A percentile compares a stretch with the other conserved stretches of the same genome.
phyloP scores from a whole-genome alignment of 1,140 invertebrate genomes.

The Drosophila sulfurigaster region DNA sequence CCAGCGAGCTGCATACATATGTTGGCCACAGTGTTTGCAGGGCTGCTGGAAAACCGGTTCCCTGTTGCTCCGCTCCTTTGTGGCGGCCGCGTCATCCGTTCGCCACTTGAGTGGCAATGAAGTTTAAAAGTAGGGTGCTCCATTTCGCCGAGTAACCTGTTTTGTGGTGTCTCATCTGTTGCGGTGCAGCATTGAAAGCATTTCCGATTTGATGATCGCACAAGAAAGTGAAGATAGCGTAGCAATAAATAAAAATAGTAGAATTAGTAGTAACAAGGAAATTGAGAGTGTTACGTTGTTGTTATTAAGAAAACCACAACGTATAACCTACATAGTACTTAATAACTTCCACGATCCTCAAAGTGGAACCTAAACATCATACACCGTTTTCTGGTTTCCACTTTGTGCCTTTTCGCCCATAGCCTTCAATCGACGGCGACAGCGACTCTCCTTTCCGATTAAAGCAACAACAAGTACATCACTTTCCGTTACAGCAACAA shows the following conservation, averaged over 20 bases:
- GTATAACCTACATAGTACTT: no score
- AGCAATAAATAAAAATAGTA: not conserved
- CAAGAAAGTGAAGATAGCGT: not conserved
- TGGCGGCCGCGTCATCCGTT: constrained; percentile 49
- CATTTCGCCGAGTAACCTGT: constrained; percentile 77
- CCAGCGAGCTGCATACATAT: constrained; percentile 20
- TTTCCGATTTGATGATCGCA: constrained; percentile 29
- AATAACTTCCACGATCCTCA: no score
- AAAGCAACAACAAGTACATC: constrained; percentile 37
- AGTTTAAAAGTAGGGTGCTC: constrained; percentile 76
- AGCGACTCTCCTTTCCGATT: constrained; percentile 3
- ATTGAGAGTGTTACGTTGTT: not conserved
- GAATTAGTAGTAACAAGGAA: not conserved
- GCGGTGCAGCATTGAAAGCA: constrained; percentile 14
- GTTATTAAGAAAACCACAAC: no score
- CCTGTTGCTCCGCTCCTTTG: constrained; percentile 44
- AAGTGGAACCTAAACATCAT: not conserved
- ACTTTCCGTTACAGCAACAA: constrained; percentile 32
- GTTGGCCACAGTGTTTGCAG: constrained; percentile 20
- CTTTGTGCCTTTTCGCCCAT: constrained; percentile 40
- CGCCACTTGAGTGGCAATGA: constrained; percentile 72
- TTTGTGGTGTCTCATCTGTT: constrained; percentile 29
- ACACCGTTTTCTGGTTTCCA: not conserved
- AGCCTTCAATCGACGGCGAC: not conserved
- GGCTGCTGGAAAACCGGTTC: constrained; percentile 53